Evolutionary conservation across 1,140 invertebrate genomes (phyloP).

Genomic region (Drosophila willistoni): DNA sequence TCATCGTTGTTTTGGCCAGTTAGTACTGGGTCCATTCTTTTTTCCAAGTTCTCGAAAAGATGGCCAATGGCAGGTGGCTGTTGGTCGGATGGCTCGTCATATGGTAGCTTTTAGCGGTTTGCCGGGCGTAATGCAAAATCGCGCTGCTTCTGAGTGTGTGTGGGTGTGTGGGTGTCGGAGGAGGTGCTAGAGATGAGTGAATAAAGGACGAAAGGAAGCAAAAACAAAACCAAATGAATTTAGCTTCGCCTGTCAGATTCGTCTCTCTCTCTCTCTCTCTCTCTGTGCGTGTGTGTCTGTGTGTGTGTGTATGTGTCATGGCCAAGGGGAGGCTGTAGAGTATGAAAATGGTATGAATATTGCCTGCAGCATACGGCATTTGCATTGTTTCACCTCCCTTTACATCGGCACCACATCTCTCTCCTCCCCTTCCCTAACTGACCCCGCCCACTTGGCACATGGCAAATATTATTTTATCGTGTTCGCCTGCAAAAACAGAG

Average conservation of each 20-base stretch:
- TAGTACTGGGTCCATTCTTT: background rate
- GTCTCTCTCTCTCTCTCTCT: conserved; percentile 2
- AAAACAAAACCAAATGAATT: conserved; percentile 39
- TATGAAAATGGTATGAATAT: background rate
- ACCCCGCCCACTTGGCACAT: background rate
- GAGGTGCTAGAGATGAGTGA: background rate
- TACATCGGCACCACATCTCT: too few relatives aligned
- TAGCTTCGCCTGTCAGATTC: conserved; percentile 27
- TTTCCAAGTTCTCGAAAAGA: conserved; percentile 23
- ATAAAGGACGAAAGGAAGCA: conserved; percentile 16
- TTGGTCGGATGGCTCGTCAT: conserved; percentile 30
- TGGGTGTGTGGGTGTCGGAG: background rate
- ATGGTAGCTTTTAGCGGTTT: conserved; percentile 32
- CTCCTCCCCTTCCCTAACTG: background rate
- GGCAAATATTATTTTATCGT: conserved; percentile 3
- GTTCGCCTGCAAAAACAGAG: background rate
- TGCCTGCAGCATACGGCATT: conserved; percentile 1
- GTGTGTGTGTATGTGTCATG: background rate
- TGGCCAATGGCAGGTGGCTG: conserved; percentile 42
- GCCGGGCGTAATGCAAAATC: conserved; percentile 41
- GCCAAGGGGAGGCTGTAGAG: background rate
- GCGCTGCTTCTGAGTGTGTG: conserved; percentile 36
- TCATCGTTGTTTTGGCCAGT: too few relatives aligned
- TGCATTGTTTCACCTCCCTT: conserved; percentile 14
- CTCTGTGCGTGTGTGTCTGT: too few relatives aligned